Percentiles rank a stretch among this genome's conserved stretches.
phyloP scores from a whole-genome alignment of 2,113 vertebrate genomes.

The Pygoscelis adeliae region DNA sequence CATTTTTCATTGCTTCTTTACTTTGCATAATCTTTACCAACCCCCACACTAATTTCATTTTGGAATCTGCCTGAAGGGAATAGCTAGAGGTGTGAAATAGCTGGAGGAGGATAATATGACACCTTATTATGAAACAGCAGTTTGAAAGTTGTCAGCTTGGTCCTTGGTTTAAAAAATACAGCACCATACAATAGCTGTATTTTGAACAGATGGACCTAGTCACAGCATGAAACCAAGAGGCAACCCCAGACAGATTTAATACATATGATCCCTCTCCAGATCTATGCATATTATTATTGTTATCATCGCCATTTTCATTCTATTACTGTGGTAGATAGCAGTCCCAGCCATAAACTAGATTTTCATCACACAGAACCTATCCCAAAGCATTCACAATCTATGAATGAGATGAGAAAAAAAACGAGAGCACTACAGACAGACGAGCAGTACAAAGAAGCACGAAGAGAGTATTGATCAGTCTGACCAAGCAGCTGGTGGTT shows the following conservation, averaged over 20 bases:
- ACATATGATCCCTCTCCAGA: neutral
- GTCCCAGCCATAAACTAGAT: neutral
- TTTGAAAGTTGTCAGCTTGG: neutral
- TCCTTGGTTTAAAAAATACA: neutral
- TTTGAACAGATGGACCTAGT: neutral
- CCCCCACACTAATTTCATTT: slow-evolving; percentile 31
- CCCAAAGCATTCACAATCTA: neutral
- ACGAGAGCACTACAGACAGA: neutral
- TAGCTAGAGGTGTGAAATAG: slow-evolving; percentile 45
- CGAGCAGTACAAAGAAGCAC: neutral
- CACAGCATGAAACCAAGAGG: neutral
- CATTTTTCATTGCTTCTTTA: slow-evolving; percentile 31
- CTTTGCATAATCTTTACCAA: neutral
- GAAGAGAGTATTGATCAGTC: neutral
- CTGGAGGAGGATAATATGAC: slow-evolving; percentile 36
- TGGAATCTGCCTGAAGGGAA: slow-evolving; percentile 32
- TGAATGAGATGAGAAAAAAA: neutral
- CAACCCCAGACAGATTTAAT: neutral
- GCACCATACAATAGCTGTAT: neutral
- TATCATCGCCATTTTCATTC: neutral
- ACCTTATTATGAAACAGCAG: slow-evolving; percentile 35
- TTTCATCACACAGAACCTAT: neutral
- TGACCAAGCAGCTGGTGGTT: neutral
- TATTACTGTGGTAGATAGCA: neutral
- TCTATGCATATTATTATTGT: neutral